phyloP scores from a whole-genome alignment of 2,797 vertebrate species.

The Platalea minor region DNA sequence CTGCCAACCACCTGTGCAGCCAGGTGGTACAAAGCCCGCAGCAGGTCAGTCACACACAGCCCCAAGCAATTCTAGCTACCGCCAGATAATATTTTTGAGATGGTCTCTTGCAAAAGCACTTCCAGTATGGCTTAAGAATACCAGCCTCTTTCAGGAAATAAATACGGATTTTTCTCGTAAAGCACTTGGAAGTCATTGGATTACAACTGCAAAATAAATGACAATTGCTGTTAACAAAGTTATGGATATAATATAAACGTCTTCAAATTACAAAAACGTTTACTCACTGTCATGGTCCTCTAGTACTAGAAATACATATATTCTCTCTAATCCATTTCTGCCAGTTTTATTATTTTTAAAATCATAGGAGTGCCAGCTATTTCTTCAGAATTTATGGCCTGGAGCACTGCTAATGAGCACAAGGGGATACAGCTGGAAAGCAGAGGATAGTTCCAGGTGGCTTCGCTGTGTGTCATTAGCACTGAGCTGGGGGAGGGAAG shows the following conservation, averaged over 20 bases:
- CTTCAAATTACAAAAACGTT: neutral
- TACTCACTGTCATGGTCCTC: neutral
- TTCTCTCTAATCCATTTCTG: neutral
- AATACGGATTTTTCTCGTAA: neutral
- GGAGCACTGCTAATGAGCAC: fast-evolving
- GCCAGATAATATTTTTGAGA: neutral
- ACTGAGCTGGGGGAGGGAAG: fast-evolving
- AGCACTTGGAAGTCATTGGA: neutral
- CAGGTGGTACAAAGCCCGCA: neutral
- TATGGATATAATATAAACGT: neutral
- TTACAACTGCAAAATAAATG: neutral
- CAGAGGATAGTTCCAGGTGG: too few relatives aligned
- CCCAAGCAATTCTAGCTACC: neutral
- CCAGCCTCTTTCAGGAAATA: neutral
- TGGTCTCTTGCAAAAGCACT: neutral
- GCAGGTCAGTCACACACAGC: neutral
- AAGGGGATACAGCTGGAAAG: neutral
- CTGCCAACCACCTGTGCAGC: neutral
- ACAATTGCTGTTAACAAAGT: neutral
- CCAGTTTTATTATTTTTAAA: neutral
- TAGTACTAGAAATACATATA: fast-evolving
- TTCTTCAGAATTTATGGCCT: neutral
- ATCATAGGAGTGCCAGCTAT: neutral
- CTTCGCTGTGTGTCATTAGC: neutral
- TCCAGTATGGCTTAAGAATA: neutral